These are phyloP conservation scores for Aplocera efformata DNA, from an alignment of 2,888 invertebrate species.

Conservation along the genomic window DNA sequence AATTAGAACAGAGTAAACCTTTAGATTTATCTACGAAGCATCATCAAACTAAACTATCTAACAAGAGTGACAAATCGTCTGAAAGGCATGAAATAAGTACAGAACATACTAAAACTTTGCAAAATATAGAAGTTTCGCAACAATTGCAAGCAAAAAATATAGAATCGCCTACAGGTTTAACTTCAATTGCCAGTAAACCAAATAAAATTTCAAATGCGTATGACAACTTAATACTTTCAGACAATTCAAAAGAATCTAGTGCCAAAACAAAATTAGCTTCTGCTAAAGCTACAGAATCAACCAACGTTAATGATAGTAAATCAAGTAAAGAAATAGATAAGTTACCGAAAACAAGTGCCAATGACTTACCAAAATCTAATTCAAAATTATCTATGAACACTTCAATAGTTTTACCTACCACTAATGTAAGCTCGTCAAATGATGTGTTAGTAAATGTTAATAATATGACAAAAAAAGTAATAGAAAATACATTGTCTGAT, in stretches of 20 bases:
- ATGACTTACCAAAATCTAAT: constrained; percentile 21
- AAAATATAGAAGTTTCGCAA: background rate
- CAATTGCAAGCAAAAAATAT: constrained; percentile 4
- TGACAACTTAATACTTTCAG: background rate
- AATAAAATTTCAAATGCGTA: constrained; percentile 12
- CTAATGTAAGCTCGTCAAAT: constrained; percentile 11
- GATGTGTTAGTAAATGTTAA: background rate
- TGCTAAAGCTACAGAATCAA: constrained; percentile 7
- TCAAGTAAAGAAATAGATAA: constrained; percentile 25
- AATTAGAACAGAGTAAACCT: constrained; percentile 5
- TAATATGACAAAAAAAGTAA: constrained; percentile 3
- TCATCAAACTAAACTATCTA: constrained; percentile 2
- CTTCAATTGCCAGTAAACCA: background rate
- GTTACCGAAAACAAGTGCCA: constrained; percentile 29
- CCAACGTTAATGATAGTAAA: constrained; percentile 21
- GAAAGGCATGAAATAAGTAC: background rate
- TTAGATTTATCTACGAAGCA: constrained; percentile 7
- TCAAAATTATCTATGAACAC: constrained; percentile 14
- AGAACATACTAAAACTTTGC: constrained; percentile 1
- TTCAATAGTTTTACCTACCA: constrained; percentile 18
- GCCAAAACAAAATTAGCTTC: constrained; percentile 15
- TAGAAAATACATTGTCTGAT: background rate
- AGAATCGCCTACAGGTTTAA: constrained; percentile 8
- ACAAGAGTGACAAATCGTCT: constrained; percentile 5
- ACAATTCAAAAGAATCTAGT: constrained; percentile 15